phyloP scores from a whole-genome alignment of 2,888 invertebrate species.

The Cataglyphis altisquamis region DNA sequence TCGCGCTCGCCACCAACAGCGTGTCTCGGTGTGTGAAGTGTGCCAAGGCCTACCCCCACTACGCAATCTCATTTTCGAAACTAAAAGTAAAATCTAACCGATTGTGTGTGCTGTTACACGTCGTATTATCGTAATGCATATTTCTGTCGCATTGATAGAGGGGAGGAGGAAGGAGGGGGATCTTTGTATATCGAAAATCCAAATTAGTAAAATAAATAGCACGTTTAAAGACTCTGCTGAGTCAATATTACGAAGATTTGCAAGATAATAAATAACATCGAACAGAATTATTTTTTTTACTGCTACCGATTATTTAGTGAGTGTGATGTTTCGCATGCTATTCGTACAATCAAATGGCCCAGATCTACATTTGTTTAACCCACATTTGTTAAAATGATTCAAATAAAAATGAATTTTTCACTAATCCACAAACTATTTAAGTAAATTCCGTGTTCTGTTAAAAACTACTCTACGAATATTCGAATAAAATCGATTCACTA shows the following conservation, averaged over 20 bases:
- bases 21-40: conserved; percentile 83
- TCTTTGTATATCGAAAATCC: conserved; percentile 25
- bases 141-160: conserved; percentile 71
- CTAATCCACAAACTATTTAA: background rate
- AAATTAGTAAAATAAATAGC: background rate
- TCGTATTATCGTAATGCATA: conserved; percentile 80
- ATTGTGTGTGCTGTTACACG: conserved; percentile 81
- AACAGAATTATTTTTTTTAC: background rate
- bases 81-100: conserved; percentile 86
- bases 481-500: background rate
- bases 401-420: background rate
- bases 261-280: background rate
- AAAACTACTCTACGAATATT: background rate
- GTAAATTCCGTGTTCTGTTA: background rate
- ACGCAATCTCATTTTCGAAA: conserved; percentile 85
- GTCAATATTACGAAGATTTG: background rate
- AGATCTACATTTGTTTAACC: conserved; percentile 30
- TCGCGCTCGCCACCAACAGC: conserved; percentile 68
- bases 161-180: no score
- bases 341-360: background rate
- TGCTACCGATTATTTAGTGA: background rate
- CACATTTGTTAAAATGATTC: conserved; percentile 5
- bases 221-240: background rate
- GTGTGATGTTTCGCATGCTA: conserved; percentile 2
- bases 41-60: conserved; percentile 84